These are phyloP conservation scores for Trichogramma evanescens DNA, from an alignment of 2,888 invertebrate genomes.

Conservation along the genomic window DNA sequence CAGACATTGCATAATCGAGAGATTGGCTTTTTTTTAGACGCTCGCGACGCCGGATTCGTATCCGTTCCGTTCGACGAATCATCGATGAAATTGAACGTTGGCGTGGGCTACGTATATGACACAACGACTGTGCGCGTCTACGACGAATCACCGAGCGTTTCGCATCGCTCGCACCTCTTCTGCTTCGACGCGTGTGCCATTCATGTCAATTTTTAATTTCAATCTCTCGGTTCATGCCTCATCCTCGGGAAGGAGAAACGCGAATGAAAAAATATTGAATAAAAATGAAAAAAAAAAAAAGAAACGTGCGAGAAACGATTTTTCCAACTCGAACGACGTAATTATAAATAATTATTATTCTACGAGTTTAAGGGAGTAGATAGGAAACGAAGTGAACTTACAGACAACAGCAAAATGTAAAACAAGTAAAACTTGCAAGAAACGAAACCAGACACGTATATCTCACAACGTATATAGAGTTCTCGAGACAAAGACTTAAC, in stretches of 20 bases:
- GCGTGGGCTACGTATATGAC: neutral
- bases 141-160: neutral
- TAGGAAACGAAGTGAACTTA: conserved; percentile 17
- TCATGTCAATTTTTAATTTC: too few relatives aligned
- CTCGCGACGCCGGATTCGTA: too few relatives aligned
- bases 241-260: neutral
- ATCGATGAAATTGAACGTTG: neutral
- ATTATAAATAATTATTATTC: neutral
- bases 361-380: conserved; percentile 16
- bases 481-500: conserved; percentile 3
- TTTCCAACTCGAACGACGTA: conserved; percentile 13
- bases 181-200: neutral
- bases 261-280: neutral
- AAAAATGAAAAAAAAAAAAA: neutral
- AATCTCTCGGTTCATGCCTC: neutral
- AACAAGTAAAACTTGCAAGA: neutral
- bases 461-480: neutral
- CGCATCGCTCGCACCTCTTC: too few relatives aligned
- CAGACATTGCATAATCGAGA: too few relatives aligned
- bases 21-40: too few relatives aligned
- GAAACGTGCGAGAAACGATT: conserved; percentile 15
- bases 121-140: neutral
- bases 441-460: neutral
- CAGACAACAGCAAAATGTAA: conserved; percentile 19
- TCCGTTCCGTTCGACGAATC: too few relatives aligned